A percentile compares a stretch with the other conserved stretches of the same genome.
phyloP scores from a whole-genome alignment of 2,113 vertebrate genomes.

The Meleagris gallopavo region DNA sequence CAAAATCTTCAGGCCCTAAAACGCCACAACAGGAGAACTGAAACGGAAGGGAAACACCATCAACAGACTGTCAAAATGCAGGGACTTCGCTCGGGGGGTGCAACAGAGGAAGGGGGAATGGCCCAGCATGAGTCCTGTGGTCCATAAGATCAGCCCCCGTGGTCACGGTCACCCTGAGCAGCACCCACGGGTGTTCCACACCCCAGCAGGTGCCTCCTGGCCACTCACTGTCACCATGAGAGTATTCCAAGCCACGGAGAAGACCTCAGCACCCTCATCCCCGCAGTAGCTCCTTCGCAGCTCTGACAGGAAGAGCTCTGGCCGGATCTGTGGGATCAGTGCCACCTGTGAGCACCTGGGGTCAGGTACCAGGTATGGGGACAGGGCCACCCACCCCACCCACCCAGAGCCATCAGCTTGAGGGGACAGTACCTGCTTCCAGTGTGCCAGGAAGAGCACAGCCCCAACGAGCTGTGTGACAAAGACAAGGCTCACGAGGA shows the following conservation, averaged over 20 bases:
- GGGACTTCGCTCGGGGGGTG: rapidly evolving
- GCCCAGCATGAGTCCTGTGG: rapidly evolving
- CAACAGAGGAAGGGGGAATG: background rate
- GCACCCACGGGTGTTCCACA: background rate
- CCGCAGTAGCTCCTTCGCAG: constrained; percentile 55
- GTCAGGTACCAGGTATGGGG: background rate
- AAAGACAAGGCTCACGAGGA: constrained; percentile 61
- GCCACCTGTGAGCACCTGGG: background rate
- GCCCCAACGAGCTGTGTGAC: constrained; percentile 21
- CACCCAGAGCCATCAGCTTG: background rate
- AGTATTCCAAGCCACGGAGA: constrained; percentile 69
- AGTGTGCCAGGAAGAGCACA: constrained; percentile 55
- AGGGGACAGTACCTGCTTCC: constrained; percentile 56
- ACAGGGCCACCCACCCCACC: background rate
- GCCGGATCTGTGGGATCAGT: constrained; percentile 27
- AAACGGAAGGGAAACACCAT: background rate
- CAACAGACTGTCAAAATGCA: rapidly evolving
- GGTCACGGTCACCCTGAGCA: rapidly evolving
- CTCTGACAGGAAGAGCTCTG: constrained; percentile 25
- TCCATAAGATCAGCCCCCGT: rapidly evolving
- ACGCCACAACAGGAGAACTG: constrained; percentile 75
- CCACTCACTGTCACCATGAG: constrained; percentile 69
- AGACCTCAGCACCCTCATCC: constrained; percentile 47
- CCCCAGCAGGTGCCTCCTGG: background rate
- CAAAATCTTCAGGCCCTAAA: constrained; percentile 68